Conservation (phyloP, 2,113 vertebrate genomes). For the Narcine bancroftii region DNA sequence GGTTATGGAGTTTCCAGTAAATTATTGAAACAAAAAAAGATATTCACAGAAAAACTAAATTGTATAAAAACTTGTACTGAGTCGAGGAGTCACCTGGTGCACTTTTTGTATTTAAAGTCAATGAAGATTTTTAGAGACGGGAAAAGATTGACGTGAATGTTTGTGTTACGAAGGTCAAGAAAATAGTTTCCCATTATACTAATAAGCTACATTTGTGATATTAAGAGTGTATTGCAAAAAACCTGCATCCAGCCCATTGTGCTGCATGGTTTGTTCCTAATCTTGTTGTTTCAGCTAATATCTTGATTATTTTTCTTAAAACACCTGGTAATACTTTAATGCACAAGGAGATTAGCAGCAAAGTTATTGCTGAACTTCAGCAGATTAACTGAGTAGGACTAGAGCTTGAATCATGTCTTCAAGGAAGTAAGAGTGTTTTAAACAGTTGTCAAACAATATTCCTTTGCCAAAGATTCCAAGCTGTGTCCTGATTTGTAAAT, state of each 20-base stretch:
- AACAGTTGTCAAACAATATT: not conserved
- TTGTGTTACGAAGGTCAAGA: constrained; percentile 16
- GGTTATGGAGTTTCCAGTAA: constrained; percentile 17
- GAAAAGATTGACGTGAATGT: not conserved
- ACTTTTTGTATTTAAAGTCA: constrained; percentile 26
- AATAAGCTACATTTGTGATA: constrained; percentile 31
- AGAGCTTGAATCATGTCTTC: not conserved
- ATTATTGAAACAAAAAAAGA: not conserved
- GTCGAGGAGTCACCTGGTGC: constrained; percentile 3
- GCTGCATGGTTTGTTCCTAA: constrained; percentile 8
- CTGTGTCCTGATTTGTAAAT: not conserved
- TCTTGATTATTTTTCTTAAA: not conserved
- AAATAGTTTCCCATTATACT: not conserved
- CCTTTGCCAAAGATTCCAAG: not conserved
- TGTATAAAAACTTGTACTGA: constrained; percentile 19
- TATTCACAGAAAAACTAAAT: not conserved
- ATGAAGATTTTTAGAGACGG: not conserved
- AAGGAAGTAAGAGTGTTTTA: not conserved
- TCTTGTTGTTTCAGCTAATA: not conserved
- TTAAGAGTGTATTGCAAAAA: constrained; percentile 25
- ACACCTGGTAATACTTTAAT: not conserved
- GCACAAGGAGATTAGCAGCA: not conserved
- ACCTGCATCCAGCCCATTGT: constrained; percentile 4
- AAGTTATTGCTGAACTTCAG: not conserved
- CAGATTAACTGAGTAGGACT: not conserved